A percentile compares a stretch with the other conserved stretches of the same genome.
phyloP scores from a whole-genome alignment of 2,797 vertebrate species.

The Linurgus olivaceus region DNA sequence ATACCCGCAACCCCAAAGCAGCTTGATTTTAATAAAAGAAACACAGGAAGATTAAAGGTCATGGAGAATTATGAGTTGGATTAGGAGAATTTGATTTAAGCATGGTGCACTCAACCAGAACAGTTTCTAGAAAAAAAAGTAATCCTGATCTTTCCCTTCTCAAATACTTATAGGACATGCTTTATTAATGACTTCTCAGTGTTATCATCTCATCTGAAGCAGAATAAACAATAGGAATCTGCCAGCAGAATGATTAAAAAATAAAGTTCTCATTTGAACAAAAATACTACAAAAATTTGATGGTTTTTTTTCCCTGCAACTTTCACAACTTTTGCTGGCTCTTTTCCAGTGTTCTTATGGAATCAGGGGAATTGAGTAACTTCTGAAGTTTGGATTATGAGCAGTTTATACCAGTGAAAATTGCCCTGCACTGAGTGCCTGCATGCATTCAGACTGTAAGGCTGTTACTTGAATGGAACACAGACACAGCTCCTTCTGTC shows the following conservation, averaged over 20 bases:
- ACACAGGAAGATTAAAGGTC: not conserved
- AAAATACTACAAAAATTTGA: not conserved
- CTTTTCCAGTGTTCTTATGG: not conserved
- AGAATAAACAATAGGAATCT: not conserved
- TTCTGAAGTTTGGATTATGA: not conserved
- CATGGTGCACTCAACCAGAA: not conserved
- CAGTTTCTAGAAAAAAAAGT: not conserved
- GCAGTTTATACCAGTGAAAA: not conserved
- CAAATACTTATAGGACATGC: not conserved
- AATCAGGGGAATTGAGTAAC: not conserved
- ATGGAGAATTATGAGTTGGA: not conserved
- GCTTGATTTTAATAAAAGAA: not conserved
- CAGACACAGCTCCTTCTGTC: not conserved
- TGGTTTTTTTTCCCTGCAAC: not conserved
- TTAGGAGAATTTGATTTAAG: not conserved
- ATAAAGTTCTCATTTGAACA: not conserved
- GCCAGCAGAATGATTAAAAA: not conserved
- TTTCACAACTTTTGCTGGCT: not conserved
- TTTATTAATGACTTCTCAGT: not conserved
- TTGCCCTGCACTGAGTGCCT: not conserved
- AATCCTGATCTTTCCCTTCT: not conserved
- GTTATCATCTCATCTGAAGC: not conserved
- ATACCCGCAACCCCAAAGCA: not conserved
- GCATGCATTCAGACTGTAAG: not conserved
- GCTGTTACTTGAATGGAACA: not conserved